Evolutionary conservation across 1,140 invertebrate species (phyloP), one percentile per base, ranked within the genome.

Genomic region (Euborellia annulipes): DNA sequence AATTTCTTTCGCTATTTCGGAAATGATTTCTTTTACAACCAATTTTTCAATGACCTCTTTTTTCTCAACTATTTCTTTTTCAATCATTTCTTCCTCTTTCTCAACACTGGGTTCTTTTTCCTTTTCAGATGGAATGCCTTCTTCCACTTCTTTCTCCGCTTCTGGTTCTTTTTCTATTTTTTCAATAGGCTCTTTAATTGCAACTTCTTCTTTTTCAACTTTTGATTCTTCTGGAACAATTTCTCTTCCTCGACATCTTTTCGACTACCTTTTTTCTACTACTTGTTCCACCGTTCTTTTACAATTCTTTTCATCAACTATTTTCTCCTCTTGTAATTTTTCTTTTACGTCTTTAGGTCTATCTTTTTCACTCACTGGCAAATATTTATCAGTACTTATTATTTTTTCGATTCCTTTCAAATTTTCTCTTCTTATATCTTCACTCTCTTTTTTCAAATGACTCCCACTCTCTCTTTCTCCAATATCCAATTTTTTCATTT

Each of bases 101-200:
- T 32, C 18, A 20, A 23, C 17, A 20, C 40, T 7, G 3, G 16
- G 17, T 19, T 20, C n/a, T 49, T 23, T 44, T 49, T 49, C 22
- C 14, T 27, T 32, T 17, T 50, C 32, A 22, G 36, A 16, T 16
- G 14, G 32, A 17, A 20, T 9, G 38, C 16, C 23, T 45, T 46
- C 45, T 37, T 44, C 47, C 27, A 41, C 37, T 21, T 36, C n/a
- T 22, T 52, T 44, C 7, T 41, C 27, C 9, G 43, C 17, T 39
- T 48, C 47, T 30, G 21, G 37, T 47, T 55, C 51, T 27, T 55
- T 50, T 32, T 53, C 45, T 11, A 43, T 51, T 49, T 47, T 39
- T 43, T 21, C 59, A 21, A 55, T 43, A 44, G 61, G 56, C 14
- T 52, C 52, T 19, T 55, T 16, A 11, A 53, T 52, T 41, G 58